Conservation (phyloP, 2,113 vertebrate species). For the Pluvialis apricaria region DNA sequence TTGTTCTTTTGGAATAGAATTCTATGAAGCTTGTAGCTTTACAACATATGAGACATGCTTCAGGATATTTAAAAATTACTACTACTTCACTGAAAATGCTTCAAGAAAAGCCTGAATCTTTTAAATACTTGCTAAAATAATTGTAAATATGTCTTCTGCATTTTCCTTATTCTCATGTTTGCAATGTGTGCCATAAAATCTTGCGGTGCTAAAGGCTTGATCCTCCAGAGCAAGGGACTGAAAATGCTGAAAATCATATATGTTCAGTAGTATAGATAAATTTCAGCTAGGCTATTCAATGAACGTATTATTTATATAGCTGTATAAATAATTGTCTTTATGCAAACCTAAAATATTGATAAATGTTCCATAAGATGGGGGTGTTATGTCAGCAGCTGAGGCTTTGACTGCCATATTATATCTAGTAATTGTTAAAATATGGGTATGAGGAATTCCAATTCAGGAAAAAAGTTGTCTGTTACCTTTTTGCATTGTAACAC, state of each 20-base stretch:
- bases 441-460: background rate
- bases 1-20: background rate
- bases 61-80: background rate
- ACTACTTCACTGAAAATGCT: background rate
- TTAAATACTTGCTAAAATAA: background rate
- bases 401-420: background rate
- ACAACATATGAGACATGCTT: background rate
- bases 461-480: background rate
- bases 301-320: background rate
- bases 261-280: background rate
- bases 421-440: background rate
- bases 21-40: background rate
- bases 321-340: background rate
- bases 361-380: background rate
- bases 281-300: background rate
- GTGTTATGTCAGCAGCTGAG: background rate
- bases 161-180: background rate
- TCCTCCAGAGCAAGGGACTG: background rate
- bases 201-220: background rate
- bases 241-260: background rate
- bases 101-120: background rate
- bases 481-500: background rate
- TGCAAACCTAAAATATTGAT: background rate
- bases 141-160: background rate
- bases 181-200: background rate